Conservation (phyloP, 2,113 vertebrate genomes). For the Mustelus asterias region DNA sequence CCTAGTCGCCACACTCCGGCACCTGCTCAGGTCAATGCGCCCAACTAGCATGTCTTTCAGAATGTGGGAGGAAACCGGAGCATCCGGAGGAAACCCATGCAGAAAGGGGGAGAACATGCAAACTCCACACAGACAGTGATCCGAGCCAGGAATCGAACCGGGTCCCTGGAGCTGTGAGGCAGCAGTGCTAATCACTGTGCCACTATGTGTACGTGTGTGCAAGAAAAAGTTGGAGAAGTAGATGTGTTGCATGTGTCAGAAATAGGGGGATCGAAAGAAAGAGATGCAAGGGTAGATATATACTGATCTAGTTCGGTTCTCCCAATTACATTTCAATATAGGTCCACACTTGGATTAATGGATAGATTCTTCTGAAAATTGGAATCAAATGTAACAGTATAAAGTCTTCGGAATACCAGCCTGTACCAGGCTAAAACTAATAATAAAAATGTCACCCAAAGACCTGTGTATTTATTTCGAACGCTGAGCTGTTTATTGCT, state of each 20-base stretch:
- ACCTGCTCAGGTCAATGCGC: no score
- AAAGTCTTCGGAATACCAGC: background rate
- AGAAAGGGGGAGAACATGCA: no score
- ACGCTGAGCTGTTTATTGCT: conserved; percentile 22
- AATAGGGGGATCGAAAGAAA: background rate
- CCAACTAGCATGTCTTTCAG: no score
- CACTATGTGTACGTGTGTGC: no score
- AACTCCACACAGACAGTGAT: no score
- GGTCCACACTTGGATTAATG: background rate
- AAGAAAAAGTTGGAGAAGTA: background rate
- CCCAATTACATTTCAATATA: background rate
- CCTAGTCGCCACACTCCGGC: no score
- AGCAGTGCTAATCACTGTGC: no score
- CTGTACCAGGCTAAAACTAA: background rate
- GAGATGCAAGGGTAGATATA: background rate
- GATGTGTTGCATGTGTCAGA: background rate
- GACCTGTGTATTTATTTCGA: background rate
- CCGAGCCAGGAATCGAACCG: no score
- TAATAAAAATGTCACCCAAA: background rate
- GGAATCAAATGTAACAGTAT: background rate
- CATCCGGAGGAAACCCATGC: no score
- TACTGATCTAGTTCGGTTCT: background rate
- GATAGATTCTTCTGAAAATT: background rate
- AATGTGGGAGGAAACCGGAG: no score
- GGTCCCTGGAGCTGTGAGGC: no score